phyloP scores from a whole-genome alignment of 1,140 invertebrate species.

The Phthorimaea operculella region DNA sequence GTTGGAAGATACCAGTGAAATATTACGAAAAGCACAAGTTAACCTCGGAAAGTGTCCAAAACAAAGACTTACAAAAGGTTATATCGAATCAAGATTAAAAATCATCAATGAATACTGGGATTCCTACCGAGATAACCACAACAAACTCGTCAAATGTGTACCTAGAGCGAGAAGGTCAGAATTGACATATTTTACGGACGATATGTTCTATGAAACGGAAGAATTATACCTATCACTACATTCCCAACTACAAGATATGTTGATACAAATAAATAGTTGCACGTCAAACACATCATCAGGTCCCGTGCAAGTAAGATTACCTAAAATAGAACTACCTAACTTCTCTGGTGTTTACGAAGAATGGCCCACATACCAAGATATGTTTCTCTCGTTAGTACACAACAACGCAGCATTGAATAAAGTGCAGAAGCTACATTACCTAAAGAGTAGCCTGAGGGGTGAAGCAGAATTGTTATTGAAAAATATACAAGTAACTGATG shows the following conservation, averaged over 20 bases:
- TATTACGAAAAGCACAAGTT: constrained; percentile 9
- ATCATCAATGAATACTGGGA: constrained; percentile 22
- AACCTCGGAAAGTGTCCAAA: constrained; percentile 22
- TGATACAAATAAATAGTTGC: neutral
- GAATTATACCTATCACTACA: neutral
- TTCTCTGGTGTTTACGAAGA: constrained; percentile 12
- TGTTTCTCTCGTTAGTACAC: constrained; percentile 14
- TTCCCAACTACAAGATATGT: neutral
- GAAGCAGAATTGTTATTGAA: constrained; percentile 5
- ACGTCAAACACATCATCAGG: neutral
- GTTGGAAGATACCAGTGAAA: constrained; percentile 16
- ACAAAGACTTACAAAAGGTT: constrained; percentile 21
- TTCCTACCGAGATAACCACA: constrained; percentile 16
- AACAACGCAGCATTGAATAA: constrained; percentile 6
- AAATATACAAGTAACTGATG: neutral
- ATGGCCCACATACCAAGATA: constrained; percentile 8
- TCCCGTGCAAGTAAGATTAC: constrained; percentile 1
- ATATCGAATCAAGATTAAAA: constrained; percentile 17
- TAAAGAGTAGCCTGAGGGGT: constrained; percentile 6
- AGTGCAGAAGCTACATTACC: constrained; percentile 16
- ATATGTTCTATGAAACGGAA: constrained; percentile 12
- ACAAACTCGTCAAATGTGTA: constrained; percentile 16
- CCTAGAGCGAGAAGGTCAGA: constrained; percentile 15
- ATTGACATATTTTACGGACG: constrained; percentile 22
- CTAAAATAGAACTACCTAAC: constrained; percentile 9